Conservation (phyloP, 2,113 vertebrate species). For the Siniperca knerii region DNA sequence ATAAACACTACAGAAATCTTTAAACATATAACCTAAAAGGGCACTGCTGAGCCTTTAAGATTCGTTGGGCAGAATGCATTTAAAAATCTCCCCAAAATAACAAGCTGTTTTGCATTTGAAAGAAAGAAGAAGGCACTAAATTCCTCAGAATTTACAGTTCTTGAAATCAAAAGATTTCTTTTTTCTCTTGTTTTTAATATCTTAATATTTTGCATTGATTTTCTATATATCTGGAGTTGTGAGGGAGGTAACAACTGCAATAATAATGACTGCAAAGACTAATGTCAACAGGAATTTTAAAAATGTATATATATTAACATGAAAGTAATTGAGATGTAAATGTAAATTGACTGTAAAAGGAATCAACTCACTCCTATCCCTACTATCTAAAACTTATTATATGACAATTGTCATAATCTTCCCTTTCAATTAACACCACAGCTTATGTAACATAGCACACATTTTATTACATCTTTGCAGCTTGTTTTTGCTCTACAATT, state of each 20-base stretch:
- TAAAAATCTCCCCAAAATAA: slow-evolving; percentile 75
- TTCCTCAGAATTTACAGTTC: slow-evolving; percentile 67
- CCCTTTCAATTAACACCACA: slow-evolving; percentile 59
- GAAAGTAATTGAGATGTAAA: slow-evolving; percentile 54
- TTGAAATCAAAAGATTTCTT: slow-evolving; percentile 63
- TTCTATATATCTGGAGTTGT: slow-evolving; percentile 43
- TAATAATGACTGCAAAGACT: slow-evolving; percentile 60
- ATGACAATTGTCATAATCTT: slow-evolving; percentile 28
- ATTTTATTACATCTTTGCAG: slow-evolving; percentile 56
- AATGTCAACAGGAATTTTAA: slow-evolving; percentile 44
- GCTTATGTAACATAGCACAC: slow-evolving; percentile 14
- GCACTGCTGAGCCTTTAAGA: slow-evolving; percentile 69
- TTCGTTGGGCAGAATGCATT: slow-evolving; percentile 61
- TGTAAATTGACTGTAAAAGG: slow-evolving; percentile 7
- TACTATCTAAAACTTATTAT: slow-evolving; percentile 6
- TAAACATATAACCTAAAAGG: slow-evolving; percentile 78
- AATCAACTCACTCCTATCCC: slow-evolving; percentile 13
- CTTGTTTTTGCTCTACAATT: slow-evolving; percentile 42
- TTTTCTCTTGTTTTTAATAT: slow-evolving; percentile 38
- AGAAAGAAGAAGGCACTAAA: slow-evolving; percentile 63
- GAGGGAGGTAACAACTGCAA: slow-evolving; percentile 26
- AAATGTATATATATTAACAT: slow-evolving; percentile 26
- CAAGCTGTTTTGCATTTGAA: slow-evolving; percentile 83
- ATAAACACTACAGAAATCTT: slow-evolving; percentile 81
- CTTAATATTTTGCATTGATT: slow-evolving; percentile 60